These are phyloP conservation scores for Palythoa caribaeorum DNA, from an alignment of 92 coral and sea anemone genomes.

Conservation along the genomic window DNA sequence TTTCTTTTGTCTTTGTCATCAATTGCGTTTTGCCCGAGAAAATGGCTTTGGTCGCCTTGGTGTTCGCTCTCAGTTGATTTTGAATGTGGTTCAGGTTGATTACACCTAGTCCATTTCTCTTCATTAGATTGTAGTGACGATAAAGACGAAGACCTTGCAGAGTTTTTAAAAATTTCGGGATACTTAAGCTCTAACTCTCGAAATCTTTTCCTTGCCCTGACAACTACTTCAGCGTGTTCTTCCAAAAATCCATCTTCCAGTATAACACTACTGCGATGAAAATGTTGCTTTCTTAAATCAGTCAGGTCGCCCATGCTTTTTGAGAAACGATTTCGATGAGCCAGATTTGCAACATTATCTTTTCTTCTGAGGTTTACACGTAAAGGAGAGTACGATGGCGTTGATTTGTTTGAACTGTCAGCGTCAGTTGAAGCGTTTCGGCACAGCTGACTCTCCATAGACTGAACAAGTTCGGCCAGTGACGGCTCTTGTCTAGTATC, in stretches of 20 bases:
- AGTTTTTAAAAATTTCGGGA: slow-evolving; percentile 83
- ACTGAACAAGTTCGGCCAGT: slow-evolving; percentile 13
- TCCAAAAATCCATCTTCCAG: slow-evolving; percentile 85
- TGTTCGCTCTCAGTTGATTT: not conserved
- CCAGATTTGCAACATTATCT: not conserved
- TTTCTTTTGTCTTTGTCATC: slow-evolving; percentile 43
- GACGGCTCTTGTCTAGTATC: not conserved
- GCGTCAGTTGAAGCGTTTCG: slow-evolving; percentile 15
- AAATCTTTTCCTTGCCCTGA: slow-evolving; percentile 87
- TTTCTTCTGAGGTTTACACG: not conserved
- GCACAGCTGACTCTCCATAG: slow-evolving; percentile 26
- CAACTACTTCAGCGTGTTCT: slow-evolving; percentile 84
- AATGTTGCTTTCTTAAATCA: slow-evolving; percentile 48
- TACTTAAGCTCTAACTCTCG: slow-evolving; percentile 91
- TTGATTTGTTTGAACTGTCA: slow-evolving; percentile 2
- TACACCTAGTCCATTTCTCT: slow-evolving; percentile 24
- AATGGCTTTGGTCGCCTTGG: slow-evolving; percentile 30
- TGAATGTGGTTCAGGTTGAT: not conserved
- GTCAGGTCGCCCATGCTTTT: slow-evolving; percentile 91
- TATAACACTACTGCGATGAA: slow-evolving; percentile 71
- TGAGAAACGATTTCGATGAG: slow-evolving; percentile 79
- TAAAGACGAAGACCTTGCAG: slow-evolving; percentile 69
- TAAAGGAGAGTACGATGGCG: not conserved
- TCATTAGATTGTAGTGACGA: slow-evolving; percentile 51
- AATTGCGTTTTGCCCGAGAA: slow-evolving; percentile 20